Conservation (phyloP, 2,797 vertebrate genomes). For the Melanotaenia boesemani region DNA sequence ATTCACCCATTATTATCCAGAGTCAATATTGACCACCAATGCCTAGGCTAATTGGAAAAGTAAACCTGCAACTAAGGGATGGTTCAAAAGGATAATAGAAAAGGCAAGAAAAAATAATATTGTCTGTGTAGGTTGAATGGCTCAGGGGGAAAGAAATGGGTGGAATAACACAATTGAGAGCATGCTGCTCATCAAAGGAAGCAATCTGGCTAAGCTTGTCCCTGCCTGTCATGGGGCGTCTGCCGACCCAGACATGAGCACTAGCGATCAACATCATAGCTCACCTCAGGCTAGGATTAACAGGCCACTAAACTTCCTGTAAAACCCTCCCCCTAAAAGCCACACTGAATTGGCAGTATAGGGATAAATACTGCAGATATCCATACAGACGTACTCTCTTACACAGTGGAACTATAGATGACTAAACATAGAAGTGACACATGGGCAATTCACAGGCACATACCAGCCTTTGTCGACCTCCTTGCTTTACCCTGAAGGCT, state of each 20-base stretch:
- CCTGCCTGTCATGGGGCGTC: slow-evolving; percentile 55
- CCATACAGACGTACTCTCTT: slow-evolving; percentile 10
- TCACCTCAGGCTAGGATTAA: slow-evolving; percentile 79
- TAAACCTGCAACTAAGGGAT: slow-evolving; percentile 74
- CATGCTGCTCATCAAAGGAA: slow-evolving; percentile 79
- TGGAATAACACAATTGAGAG: slow-evolving; percentile 73
- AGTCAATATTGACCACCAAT: slow-evolving; percentile 81
- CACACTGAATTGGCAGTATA: slow-evolving; percentile 41
- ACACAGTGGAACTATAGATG: slow-evolving; percentile 19
- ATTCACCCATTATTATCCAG: slow-evolving; percentile 78
- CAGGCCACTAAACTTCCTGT: slow-evolving; percentile 69
- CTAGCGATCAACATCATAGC: slow-evolving; percentile 76
- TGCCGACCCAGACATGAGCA: slow-evolving; percentile 72
- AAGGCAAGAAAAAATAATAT: slow-evolving; percentile 70
- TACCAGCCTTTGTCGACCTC: slow-evolving; percentile 32
- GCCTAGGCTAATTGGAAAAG: slow-evolving; percentile 80
- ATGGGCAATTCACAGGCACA: neutral
- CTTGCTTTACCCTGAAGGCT: slow-evolving; percentile 23
- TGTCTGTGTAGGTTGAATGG: slow-evolving; percentile 67
- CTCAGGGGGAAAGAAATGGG: slow-evolving; percentile 67
- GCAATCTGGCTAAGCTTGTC: slow-evolving; percentile 76
- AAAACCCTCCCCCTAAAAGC: slow-evolving; percentile 61
- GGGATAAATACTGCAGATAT: slow-evolving; percentile 32
- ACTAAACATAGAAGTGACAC: neutral
- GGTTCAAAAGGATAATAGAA: slow-evolving; percentile 75